Percentiles rank a stretch among this genome's conserved stretches.
Evolutionary conservation across 2,113 vertebrate genomes (phyloP).

Genomic region (Petrocephalus microphthalmus): DNA sequence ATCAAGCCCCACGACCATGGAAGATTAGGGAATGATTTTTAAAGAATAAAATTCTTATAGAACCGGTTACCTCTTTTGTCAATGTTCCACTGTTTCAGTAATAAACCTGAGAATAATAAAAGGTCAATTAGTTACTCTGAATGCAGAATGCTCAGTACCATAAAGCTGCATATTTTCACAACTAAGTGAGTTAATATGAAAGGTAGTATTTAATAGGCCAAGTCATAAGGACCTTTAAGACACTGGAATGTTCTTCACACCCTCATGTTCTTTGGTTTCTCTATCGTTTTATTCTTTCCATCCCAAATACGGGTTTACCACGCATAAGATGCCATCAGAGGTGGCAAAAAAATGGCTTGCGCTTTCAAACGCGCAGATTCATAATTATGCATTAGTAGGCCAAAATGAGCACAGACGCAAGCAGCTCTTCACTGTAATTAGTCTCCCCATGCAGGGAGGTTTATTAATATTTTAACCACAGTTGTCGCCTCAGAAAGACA

Average conservation of each 20-base stretch:
- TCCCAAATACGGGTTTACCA: background rate
- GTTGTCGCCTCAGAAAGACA: background rate
- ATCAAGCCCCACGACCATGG: background rate
- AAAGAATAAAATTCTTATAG: background rate
- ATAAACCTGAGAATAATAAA: conserved; percentile 32
- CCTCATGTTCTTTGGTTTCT: background rate
- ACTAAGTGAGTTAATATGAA: background rate
- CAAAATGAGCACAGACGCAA: background rate
- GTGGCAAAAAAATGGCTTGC: background rate
- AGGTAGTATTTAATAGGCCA: background rate
- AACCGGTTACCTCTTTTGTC: conserved; percentile 39
- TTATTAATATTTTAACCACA: conserved; percentile 17
- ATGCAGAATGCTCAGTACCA: background rate
- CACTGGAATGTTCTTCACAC: background rate
- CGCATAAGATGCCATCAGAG: background rate
- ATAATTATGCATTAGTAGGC: background rate
- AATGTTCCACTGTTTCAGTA: conserved; percentile 31
- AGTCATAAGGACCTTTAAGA: background rate
- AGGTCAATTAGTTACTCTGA: background rate
- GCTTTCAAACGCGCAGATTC: background rate
- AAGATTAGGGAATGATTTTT: background rate
- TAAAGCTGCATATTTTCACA: background rate
- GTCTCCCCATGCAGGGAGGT: background rate
- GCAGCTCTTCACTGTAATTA: background rate
- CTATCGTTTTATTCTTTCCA: background rate